Conservation (phyloP, 2,113 vertebrate species). For the Promerops cafer region DNA sequence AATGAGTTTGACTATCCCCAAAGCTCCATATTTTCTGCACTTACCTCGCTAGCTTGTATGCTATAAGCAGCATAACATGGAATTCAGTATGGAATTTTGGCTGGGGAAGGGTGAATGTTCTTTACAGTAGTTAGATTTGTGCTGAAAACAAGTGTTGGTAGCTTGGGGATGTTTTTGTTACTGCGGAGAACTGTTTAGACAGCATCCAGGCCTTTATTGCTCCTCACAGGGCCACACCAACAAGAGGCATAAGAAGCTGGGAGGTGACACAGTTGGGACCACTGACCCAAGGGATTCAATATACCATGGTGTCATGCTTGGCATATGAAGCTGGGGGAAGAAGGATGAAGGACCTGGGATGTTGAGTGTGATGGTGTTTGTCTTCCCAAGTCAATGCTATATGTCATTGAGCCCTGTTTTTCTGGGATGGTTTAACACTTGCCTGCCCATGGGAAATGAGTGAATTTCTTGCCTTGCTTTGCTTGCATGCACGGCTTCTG, state of each 20-base stretch:
- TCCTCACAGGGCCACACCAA: neutral
- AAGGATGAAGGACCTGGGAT: neutral
- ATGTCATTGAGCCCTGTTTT: neutral
- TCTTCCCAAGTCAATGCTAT: neutral
- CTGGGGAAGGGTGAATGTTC: neutral
- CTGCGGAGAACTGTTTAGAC: neutral
- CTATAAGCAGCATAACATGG: neutral
- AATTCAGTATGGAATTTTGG: neutral
- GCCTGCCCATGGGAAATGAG: neutral
- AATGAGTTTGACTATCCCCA: neutral
- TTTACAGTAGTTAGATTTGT: neutral
- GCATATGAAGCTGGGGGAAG: neutral
- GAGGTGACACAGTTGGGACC: rapidly evolving
- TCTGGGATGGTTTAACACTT: neutral
- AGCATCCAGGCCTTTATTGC: neutral
- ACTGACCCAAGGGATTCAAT: too few species aligned
- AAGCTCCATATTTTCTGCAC: neutral
- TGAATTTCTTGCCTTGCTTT: neutral
- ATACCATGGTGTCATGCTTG: neutral
- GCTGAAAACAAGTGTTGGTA: neutral
- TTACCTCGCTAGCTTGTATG: rapidly evolving
- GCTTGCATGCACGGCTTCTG: neutral
- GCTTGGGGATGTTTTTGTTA: neutral
- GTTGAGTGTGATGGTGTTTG: too few species aligned
- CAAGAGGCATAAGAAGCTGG: neutral